Percentiles rank a stretch among this genome's conserved stretches.
Conservation (phyloP, 1,140 invertebrate species). For the Bombus difficillimus region DNA sequence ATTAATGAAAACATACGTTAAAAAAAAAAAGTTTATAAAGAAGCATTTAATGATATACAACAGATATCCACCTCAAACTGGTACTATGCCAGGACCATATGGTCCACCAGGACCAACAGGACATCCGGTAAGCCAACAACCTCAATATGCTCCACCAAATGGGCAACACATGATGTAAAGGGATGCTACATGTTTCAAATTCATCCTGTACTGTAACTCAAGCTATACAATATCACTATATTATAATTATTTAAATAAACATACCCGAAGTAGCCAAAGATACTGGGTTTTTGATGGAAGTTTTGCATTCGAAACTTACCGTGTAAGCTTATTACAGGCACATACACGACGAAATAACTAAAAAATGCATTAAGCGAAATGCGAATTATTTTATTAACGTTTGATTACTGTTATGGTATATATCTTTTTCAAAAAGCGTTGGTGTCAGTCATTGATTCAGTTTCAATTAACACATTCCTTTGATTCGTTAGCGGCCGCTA, state of each 20-base stretch:
- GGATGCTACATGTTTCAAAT: constrained; percentile 56
- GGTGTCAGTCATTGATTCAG: constrained; percentile 33
- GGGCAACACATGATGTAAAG: constrained; percentile 77
- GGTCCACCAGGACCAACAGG: constrained; percentile 67
- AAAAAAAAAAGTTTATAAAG: neutral
- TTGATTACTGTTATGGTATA: neutral
- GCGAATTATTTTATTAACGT: constrained; percentile 46
- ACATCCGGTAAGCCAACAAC: constrained; percentile 67
- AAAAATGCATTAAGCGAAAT: constrained; percentile 25
- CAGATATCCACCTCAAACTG: constrained; percentile 73
- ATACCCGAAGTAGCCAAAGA: constrained; percentile 75
- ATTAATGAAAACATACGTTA: neutral
- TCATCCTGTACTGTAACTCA: constrained; percentile 71
- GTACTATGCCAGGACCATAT: constrained; percentile 59
- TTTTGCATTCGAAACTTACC: constrained; percentile 61
- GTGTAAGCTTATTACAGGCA: constrained; percentile 39
- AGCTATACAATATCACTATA: constrained; percentile 75
- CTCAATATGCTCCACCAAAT: constrained; percentile 74
- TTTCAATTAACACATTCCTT: constrained; percentile 48
- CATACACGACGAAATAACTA: constrained; percentile 5
- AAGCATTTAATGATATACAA: constrained; percentile 53
- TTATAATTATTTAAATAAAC: constrained; percentile 76
- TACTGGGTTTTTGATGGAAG: constrained; percentile 66
- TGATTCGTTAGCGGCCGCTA: neutral
- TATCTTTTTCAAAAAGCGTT: neutral